These are phyloP conservation scores for Platichthys stellatus DNA, from an alignment of 2,113 vertebrate species.

Conservation along the genomic window DNA sequence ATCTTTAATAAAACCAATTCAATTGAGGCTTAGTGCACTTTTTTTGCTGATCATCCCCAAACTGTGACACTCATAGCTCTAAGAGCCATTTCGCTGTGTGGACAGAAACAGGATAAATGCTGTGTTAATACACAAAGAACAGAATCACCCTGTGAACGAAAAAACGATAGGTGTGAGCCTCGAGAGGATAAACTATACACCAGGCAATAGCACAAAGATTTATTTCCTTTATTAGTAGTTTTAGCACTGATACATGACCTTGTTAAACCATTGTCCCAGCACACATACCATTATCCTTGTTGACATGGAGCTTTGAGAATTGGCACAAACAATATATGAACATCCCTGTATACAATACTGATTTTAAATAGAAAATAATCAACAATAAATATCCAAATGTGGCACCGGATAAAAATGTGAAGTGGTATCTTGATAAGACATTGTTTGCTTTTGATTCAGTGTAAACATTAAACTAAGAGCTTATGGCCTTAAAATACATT, in stretches of 20 bases:
- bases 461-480: constrained; percentile 35
- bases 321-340: constrained; percentile 77
- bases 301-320: constrained; percentile 66
- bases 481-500: constrained; percentile 13
- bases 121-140: too few species aligned
- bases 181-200: not conserved
- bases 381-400: constrained; percentile 56
- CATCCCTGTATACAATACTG: constrained; percentile 58
- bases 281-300: constrained; percentile 55
- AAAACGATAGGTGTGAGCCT: not conserved
- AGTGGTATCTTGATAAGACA: constrained; percentile 1
- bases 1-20: too few species aligned
- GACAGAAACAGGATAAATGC: too few species aligned
- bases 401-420: constrained; percentile 26
- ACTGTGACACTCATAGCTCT: not conserved
- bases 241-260: constrained; percentile 66
- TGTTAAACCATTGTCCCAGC: constrained; percentile 60
- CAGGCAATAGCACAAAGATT: not conserved
- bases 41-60: not conserved
- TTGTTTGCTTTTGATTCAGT: constrained; percentile 11
- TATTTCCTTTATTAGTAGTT: constrained; percentile 76
- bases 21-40: too few species aligned
- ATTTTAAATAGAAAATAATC: constrained; percentile 50
- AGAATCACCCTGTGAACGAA: too few species aligned
- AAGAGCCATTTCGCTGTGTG: not conserved